Base-by-base conservation (phyloP, 2,888 invertebrate genomes). In the Teinopalpus imperialis region DNA sequence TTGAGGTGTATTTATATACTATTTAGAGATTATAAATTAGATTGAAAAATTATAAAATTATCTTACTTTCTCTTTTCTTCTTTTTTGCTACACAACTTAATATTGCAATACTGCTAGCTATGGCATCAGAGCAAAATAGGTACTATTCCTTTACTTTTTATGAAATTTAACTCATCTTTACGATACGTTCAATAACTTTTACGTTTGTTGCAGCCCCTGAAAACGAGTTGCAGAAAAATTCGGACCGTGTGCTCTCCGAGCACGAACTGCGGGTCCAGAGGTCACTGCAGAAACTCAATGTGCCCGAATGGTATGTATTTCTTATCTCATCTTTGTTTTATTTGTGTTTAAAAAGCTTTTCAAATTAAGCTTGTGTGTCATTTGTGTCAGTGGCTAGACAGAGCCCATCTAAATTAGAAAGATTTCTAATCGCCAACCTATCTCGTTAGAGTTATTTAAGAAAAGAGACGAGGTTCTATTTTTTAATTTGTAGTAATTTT, bases 261-360 rank as follows among this genome's bases (percentile, higher is more conserved):
- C 97, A 97, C 89, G 97, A 98, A 85, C 90, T 98, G 57, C 93
- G 98, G 59, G 96, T 98, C 52, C 96, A 97, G 81, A 94, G 97
- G 63, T 98, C 98, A 40, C 87, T 98, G 69, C 97, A 97, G 85
- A 95, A 96, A 71, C 93, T 98, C 63, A 96, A 97, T 87, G 94
- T 98, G 54, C 98, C 98, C 51, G 97, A 98, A 78, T 98, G 98
- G 98, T 98, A 45, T 80, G 86, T 65, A n/a, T 3, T 14, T 20
- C 16, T 27, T 12, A 16, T 16, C 1, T 29, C 1, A n/a, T n/a
- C n/a, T n/a, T n/a, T n/a, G n/a, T n/a, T n/a, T n/a, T n/a, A n/a
- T n/a, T n/a, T n/a, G n/a, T n/a, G n/a, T n/a, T n/a, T n/a, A n/a
- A n/a, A n/a, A n/a, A n/a, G n/a, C n/a, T n/a, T n/a, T n/a, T n/a